A percentile compares a stretch with the other conserved stretches of the same genome.
Conservation (phyloP, 1,140 invertebrate species). For the Ylistrum balloti region DNA sequence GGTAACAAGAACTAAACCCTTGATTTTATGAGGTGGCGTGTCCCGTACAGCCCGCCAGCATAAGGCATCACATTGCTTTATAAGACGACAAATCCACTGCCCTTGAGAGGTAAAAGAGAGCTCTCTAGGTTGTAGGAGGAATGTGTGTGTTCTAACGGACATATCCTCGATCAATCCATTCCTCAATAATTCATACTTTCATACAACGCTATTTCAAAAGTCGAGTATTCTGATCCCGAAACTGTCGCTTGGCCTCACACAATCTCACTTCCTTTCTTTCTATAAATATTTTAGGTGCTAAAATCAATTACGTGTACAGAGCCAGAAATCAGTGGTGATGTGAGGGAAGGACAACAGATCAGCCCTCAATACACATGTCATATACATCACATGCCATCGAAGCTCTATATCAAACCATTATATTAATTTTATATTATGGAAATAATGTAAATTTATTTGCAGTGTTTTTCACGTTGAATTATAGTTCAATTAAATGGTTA, state of each 20-base stretch:
- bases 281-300: conserved; percentile 35
- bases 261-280: conserved; percentile 33
- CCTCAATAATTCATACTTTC: conserved; percentile 28
- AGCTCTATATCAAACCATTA: too few relatives aligned
- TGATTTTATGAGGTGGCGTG: too few relatives aligned
- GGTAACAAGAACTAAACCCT: too few relatives aligned
- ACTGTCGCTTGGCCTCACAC: conserved; percentile 30
- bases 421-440: too few relatives aligned
- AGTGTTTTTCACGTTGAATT: too few relatives aligned
- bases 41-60: too few relatives aligned
- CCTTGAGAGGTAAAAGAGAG: not conserved
- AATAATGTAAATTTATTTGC: too few relatives aligned
- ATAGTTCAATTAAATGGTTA: too few relatives aligned
- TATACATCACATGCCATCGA: too few relatives aligned
- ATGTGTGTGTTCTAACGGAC: not conserved
- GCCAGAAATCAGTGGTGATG: not conserved
- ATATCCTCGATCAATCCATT: conserved; percentile 11
- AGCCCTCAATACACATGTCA: not conserved
- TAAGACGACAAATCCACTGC: not conserved
- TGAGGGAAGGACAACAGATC: not conserved
- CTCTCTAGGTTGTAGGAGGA: not conserved
- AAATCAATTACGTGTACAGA: not conserved
- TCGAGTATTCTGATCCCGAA: conserved; percentile 9
- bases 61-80: not conserved
- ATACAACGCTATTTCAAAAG: conserved; percentile 39